Evolutionary conservation across 2,888 invertebrate species (phyloP).

Genomic region (Beris morrisii): DNA sequence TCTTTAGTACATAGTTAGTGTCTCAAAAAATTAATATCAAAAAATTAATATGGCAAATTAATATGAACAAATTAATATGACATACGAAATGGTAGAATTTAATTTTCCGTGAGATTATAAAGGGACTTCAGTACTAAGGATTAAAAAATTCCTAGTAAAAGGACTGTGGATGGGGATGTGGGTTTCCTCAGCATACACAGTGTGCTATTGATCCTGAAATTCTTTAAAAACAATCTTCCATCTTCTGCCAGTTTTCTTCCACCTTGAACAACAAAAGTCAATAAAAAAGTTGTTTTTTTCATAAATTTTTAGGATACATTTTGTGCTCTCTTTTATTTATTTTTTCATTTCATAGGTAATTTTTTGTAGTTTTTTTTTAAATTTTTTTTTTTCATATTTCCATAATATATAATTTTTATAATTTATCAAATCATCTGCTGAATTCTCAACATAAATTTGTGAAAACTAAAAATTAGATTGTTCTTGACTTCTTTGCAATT

Average conservation of each 20-base stretch:
- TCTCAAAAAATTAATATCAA: too few relatives aligned
- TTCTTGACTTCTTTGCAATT: constrained; percentile 4
- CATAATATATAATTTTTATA: constrained; percentile 9
- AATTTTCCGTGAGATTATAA: too few relatives aligned
- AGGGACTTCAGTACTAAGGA: too few relatives aligned
- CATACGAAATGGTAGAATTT: too few relatives aligned
- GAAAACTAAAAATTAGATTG: not conserved
- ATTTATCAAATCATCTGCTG: not conserved
- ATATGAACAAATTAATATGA: too few relatives aligned
- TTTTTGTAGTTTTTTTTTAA: constrained; percentile 2
- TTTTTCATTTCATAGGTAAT: constrained; percentile 2
- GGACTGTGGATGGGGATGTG: too few relatives aligned
- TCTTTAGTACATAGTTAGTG: too few relatives aligned
- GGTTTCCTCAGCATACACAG: too few relatives aligned
- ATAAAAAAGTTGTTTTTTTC: not conserved
- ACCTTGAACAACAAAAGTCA: constrained; percentile 2
- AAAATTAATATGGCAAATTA: too few relatives aligned
- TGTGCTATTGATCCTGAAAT: too few relatives aligned
- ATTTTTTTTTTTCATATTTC: constrained; percentile 15
- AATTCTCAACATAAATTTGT: not conserved
- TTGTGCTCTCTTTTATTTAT: constrained; percentile 34
- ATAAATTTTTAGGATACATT: constrained; percentile 37
- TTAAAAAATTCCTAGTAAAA: too few relatives aligned
- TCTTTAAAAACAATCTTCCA: not conserved
- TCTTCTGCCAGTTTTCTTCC: not conserved